A percentile compares a stretch with the other conserved stretches of the same genome.
Evolutionary conservation across 2,797 vertebrate species (phyloP).

Genomic region (Micrastur ruficollis): DNA sequence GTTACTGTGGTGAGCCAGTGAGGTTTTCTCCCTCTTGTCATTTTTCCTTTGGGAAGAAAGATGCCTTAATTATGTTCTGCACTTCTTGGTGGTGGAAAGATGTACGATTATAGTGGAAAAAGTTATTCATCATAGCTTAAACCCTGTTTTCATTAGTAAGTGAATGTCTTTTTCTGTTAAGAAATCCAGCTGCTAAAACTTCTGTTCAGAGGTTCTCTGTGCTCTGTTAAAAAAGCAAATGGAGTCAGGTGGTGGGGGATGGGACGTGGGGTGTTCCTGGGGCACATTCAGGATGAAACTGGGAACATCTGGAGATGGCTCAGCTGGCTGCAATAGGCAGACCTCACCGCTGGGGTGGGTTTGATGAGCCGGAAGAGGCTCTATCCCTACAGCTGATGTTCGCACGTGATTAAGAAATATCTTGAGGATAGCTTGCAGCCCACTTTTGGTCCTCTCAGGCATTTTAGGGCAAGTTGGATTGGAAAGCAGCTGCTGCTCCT

Average conservation of each 20-base stretch:
- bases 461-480: neutral
- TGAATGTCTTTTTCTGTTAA: neutral
- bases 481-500: neutral
- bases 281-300: rapidly evolving
- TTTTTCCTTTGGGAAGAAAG: neutral
- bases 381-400: neutral
- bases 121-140: conserved; percentile 1
- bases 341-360: neutral
- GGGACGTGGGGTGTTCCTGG: neutral
- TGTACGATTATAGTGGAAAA: conserved; percentile 38
- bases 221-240: neutral
- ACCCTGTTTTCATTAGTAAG: conserved; percentile 42
- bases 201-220: neutral
- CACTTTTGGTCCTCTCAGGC: rapidly evolving
- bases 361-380: neutral
- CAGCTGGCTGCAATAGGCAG: neutral
- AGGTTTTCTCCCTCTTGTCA: neutral
- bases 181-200: conserved; percentile 29
- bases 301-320: neutral
- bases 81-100: neutral
- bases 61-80: neutral
- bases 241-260: rapidly evolving
- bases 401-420: neutral
- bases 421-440: neutral
- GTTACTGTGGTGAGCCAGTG: neutral